Percentiles rank a stretch among this genome's conserved stretches.
Conservation (phyloP, 1,140 invertebrate genomes). For the Bicyclus anynana region DNA sequence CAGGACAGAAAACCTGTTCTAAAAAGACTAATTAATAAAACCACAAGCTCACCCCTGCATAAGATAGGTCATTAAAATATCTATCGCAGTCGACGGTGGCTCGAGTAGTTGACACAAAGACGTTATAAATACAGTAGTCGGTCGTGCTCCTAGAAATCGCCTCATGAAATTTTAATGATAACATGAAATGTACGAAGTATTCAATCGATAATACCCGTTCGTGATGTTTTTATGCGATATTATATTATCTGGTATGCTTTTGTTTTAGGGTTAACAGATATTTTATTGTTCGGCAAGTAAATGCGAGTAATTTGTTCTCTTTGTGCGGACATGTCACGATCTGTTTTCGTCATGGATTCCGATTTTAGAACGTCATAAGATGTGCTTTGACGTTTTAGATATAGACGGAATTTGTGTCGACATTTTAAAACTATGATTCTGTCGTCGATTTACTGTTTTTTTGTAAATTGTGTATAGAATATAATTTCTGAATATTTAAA, state of each 20-base stretch:
- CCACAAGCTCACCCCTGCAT: too few relatives aligned
- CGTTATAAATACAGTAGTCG: constrained; percentile 10
- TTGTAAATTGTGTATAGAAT: too few relatives aligned
- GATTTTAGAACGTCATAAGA: too few relatives aligned
- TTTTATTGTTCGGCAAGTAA: constrained; percentile 7
- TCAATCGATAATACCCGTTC: constrained; percentile 37
- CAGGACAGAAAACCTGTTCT: too few relatives aligned
- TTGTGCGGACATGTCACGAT: constrained; percentile 16
- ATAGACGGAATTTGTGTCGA: too few relatives aligned
- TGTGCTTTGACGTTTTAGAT: too few relatives aligned
- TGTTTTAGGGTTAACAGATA: constrained; percentile 22
- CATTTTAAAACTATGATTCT: too few relatives aligned
- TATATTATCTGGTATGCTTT: constrained; percentile 26
- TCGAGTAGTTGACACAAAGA: not conserved
- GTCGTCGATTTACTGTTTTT: too few relatives aligned
- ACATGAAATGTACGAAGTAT: constrained; percentile 33
- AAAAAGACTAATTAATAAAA: too few relatives aligned
- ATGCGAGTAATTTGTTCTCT: constrained; percentile 12
- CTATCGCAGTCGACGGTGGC: not conserved
- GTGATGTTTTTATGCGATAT: constrained; percentile 28
- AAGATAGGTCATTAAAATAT: too few relatives aligned
- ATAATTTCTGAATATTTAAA: too few relatives aligned
- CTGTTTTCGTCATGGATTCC: not conserved
- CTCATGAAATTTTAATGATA: constrained; percentile 47
- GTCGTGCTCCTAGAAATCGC: constrained; percentile 24